These are phyloP conservation scores for Lates calcarifer DNA, from an alignment of 2,113 vertebrate species.

Conservation along the genomic window DNA sequence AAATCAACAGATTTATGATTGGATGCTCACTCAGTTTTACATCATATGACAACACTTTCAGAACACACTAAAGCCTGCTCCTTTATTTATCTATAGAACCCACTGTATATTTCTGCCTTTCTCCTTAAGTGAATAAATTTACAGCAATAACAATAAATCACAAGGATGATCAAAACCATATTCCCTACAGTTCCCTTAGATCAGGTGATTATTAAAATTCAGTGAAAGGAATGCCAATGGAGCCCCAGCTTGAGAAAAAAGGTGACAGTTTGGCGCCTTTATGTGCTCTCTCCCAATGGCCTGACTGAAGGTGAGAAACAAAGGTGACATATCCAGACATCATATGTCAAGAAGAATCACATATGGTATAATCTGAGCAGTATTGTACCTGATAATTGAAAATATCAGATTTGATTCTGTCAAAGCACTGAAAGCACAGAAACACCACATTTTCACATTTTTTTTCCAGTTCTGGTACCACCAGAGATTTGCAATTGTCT, in stretches of 20 bases:
- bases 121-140: background rate
- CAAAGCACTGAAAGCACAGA: slow-evolving; percentile 28
- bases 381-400: slow-evolving; percentile 70
- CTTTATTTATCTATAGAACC: background rate
- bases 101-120: background rate
- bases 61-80: background rate
- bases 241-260: slow-evolving; percentile 59
- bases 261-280: slow-evolving; percentile 64
- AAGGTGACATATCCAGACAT: slow-evolving; percentile 64
- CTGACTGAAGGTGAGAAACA: slow-evolving; percentile 73
- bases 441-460: slow-evolving; percentile 42
- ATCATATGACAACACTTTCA: background rate
- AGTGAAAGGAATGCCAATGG: background rate
- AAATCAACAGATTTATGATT: background rate
- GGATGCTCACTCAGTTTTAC: background rate
- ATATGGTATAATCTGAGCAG: slow-evolving; percentile 57
- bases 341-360: slow-evolving; percentile 72
- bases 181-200: background rate
- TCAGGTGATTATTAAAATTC: slow-evolving; percentile 13
- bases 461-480: background rate
- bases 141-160: background rate
- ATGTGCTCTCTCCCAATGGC: slow-evolving; percentile 57
- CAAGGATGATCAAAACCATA: background rate
- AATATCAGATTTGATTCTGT: slow-evolving; percentile 38
- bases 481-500: background rate